These are phyloP conservation scores for Heliocidaris erythrogramma DNA, from an alignment of 35 echinoderm and acorn worm species.

Conservation along the genomic window DNA sequence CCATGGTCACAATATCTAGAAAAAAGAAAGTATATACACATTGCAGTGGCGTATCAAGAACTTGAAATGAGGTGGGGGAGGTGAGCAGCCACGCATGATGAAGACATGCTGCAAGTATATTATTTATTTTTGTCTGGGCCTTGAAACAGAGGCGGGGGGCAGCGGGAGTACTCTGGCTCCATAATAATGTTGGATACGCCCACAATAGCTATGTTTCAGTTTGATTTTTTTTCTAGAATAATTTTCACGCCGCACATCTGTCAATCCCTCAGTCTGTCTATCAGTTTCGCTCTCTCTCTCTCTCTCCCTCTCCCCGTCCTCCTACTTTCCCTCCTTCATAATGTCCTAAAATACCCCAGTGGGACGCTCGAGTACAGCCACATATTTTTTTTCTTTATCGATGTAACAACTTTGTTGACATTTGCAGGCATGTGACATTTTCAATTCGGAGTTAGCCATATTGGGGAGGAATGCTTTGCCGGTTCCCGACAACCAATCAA, in stretches of 20 bases:
- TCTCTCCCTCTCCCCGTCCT: neutral
- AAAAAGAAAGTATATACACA: too few relatives aligned
- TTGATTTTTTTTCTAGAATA: too few relatives aligned
- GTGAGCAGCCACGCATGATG: neutral
- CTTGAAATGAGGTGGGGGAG: neutral
- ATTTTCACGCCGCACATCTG: too few relatives aligned
- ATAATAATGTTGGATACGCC: too few relatives aligned
- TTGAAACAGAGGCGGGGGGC: too few relatives aligned
- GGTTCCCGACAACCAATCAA: conserved; percentile 13
- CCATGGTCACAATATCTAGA: too few relatives aligned
- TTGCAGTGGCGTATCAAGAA: too few relatives aligned
- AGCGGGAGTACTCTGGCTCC: too few relatives aligned
- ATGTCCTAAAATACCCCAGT: neutral
- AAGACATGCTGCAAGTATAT: too few relatives aligned
- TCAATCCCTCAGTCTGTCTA: too few relatives aligned
- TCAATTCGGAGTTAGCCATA: conserved; percentile 8
- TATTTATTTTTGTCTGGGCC: too few relatives aligned
- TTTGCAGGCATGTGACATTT: conserved; percentile 10
- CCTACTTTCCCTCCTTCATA: neutral
- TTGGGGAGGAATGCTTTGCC: neutral
- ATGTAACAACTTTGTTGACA: conserved; percentile 4
- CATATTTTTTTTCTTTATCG: neutral
- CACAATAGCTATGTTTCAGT: too few relatives aligned
- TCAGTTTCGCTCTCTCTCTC: neutral
- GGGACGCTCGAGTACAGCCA: neutral